Evolutionary conservation across 1,140 invertebrate genomes (phyloP).

Genomic region (Trichonephila clavata): DNA sequence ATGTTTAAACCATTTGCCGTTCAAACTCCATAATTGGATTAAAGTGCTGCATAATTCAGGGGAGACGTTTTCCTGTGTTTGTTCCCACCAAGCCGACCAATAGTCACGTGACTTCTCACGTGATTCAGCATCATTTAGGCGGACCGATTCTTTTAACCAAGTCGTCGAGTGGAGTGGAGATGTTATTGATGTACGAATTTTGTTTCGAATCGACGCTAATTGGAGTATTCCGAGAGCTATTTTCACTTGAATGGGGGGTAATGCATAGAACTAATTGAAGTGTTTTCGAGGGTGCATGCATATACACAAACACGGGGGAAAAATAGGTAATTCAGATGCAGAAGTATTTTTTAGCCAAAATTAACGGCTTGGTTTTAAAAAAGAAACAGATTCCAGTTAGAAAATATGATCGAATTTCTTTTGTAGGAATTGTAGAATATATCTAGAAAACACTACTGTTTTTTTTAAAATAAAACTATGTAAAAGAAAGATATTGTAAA

Average conservation of each 20-base stretch:
- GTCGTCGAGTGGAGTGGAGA: neutral
- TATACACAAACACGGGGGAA: no score
- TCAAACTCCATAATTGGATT: neutral
- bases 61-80: slow-evolving; percentile 28
- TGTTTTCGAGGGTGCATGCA: no score
- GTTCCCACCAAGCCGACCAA: neutral
- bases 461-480: no score
- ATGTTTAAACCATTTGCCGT: neutral
- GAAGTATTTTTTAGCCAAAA: no score
- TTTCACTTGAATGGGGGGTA: neutral
- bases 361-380: no score
- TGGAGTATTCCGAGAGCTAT: neutral
- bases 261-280: neutral
- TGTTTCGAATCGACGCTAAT: neutral
- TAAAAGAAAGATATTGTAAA: no score
- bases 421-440: no score
- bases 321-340: no score
- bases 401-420: no score
- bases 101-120: slow-evolving; percentile 9
- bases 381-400: no score
- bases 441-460: no score
- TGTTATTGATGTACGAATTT: neutral
- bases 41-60: slow-evolving; percentile 13
- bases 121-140: neutral
- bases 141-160: neutral